Conservation (phyloP, 2,797 vertebrate genomes). For the Chaunax sp. region DNA sequence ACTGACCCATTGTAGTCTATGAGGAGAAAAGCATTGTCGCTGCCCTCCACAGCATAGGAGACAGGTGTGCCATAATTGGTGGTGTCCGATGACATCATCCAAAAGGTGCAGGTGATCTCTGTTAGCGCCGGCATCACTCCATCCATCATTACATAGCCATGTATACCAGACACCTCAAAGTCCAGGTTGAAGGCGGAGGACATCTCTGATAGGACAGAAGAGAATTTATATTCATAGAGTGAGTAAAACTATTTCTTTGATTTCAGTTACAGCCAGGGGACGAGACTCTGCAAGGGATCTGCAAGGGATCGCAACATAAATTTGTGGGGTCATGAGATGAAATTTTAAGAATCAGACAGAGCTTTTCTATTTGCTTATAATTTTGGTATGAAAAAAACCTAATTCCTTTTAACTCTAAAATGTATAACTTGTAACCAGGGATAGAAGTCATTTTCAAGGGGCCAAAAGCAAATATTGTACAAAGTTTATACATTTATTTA, state of each 20-base stretch:
- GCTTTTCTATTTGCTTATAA: too few relatives aligned
- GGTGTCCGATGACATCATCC: slow-evolving; percentile 95
- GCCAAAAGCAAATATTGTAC: not conserved
- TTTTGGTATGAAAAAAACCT: too few relatives aligned
- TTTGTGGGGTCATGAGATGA: too few relatives aligned
- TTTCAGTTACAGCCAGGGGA: not conserved
- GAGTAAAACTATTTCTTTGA: not conserved
- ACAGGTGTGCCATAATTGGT: slow-evolving; percentile 95
- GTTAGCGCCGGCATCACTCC: slow-evolving; percentile 89
- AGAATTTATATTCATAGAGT: not conserved
- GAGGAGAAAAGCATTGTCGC: slow-evolving; percentile 96
- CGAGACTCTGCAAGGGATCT: too few relatives aligned
- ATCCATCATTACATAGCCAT: slow-evolving; percentile 94
- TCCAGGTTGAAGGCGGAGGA: slow-evolving; percentile 96
- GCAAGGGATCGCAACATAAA: too few relatives aligned
- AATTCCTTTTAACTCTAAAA: too few relatives aligned
- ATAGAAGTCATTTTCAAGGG: not conserved
- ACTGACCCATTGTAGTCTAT: slow-evolving; percentile 98
- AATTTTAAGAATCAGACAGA: too few relatives aligned
- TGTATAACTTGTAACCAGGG: not conserved
- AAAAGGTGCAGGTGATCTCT: slow-evolving; percentile 94
- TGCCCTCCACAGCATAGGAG: slow-evolving; percentile 95
- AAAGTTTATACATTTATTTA: not conserved
- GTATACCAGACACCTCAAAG: slow-evolving; percentile 97
- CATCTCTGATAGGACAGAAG: slow-evolving; percentile 85